Evolutionary conservation across 1,140 invertebrate genomes (phyloP), one percentile per base, ranked within the genome.

Genomic region (Octopus sinensis): DNA sequence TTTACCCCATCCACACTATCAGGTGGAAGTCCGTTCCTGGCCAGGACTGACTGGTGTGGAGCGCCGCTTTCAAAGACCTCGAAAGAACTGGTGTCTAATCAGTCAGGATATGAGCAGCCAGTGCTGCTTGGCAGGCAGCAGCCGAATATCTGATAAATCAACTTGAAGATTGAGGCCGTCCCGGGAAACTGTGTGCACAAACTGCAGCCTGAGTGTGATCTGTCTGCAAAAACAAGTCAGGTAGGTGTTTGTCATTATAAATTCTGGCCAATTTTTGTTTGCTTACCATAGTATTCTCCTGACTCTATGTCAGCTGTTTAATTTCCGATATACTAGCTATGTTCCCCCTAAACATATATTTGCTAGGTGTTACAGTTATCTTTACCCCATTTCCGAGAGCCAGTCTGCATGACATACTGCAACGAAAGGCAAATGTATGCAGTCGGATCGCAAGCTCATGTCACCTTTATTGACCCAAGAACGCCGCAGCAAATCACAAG

Each of bases 391-490:
- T 94, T 94, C 84, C 94, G 96, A 89, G 97, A 98, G 90, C 96
- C 97, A 91, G 96, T 98, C 2, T 98, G 97, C 89, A 93, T 98
- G 85, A 94, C 96, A 62, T 94, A 95, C 56, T 94, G 96, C 89
- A 94, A 95, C 83, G 90, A 92, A 78, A 93, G 94, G 86, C 95
- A 95, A n/a, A 81, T 93, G 52, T 98, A 98, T 91, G 96, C 96
- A 4, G 94, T 98, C 76, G 97, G 97, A 43, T 97, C 96, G 87
- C 94, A 96, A 83, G 97, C 96, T 62, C 96, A 97, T 89, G 97
- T 97, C 4, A 93, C 97, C 71, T 90, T 98, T 9, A 91, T 98
- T 71, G 97, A 98, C 90, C 94, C 95, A 94, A 95, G 96, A 85
- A 96, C 95, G 54, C 92, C 97, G 52, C 84, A 81, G n/a, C 85